A percentile compares a stretch with the other conserved stretches of the same genome.
Conservation (phyloP, 2,888 invertebrate species). For the Leucophora obtusa region DNA sequence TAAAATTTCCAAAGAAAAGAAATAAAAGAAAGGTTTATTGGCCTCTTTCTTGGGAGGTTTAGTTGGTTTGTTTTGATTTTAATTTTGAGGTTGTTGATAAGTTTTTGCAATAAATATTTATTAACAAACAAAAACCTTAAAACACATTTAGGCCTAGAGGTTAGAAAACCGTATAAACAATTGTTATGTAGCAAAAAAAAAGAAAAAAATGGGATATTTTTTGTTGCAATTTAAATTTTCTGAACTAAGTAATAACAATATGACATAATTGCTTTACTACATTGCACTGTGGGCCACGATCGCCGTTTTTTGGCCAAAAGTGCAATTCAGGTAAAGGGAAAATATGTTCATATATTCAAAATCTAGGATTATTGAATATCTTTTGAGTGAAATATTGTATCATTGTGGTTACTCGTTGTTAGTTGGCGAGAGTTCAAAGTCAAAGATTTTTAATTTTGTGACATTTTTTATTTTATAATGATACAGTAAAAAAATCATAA, state of each 20-base stretch:
- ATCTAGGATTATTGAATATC: no score
- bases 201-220: neutral
- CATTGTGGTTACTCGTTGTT: no score
- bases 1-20: constrained; percentile 37
- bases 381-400: no score
- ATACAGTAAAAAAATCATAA: no score
- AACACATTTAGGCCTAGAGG: neutral
- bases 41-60: constrained; percentile 12
- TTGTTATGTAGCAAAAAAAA: neutral
- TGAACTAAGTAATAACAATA: neutral
- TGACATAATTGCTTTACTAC: neutral
- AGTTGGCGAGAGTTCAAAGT: no score
- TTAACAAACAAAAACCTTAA: neutral
- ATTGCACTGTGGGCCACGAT: no score
- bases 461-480: no score
- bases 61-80: neutral
- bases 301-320: no score
- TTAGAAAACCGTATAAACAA: neutral
- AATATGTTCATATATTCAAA: no score
- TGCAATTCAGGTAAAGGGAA: no score
- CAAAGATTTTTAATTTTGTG: no score
- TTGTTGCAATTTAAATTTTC: neutral
- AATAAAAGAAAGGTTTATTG: constrained; percentile 43
- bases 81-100: neutral
- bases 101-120: neutral